Percentiles rank a stretch among this genome's conserved stretches.
Conservation (phyloP, 23 tunicate species). For the Botrylloides violaceus region DNA sequence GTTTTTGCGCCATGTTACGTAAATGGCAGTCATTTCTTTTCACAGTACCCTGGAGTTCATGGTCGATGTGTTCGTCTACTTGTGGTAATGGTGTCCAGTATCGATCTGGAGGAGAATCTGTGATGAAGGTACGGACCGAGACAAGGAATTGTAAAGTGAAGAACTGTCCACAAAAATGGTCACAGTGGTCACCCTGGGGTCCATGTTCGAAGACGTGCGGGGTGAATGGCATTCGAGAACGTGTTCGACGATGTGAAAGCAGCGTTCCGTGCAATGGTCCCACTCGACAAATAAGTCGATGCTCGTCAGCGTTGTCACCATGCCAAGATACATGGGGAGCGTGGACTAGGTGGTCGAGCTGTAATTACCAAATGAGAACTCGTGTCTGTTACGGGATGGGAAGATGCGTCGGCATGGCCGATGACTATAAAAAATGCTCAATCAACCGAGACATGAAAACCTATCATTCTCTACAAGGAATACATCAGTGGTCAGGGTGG, state of each 20-base stretch:
- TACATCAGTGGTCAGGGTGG: conserved; percentile 15
- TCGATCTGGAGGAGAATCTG: conserved; percentile 7
- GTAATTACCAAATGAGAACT: conserved; percentile 7
- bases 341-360: conserved; percentile 17
- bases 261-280: not conserved
- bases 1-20: too few relatives aligned
- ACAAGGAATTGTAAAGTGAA: not conserved
- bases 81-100: conserved; percentile 13
- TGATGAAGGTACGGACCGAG: conserved; percentile 4
- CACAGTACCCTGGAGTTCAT: conserved; percentile 22
- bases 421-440: conserved; percentile 1
- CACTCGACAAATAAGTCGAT: not conserved
- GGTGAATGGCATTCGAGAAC: not conserved
- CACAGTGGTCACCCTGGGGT: conserved; percentile 19
- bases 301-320: not conserved
- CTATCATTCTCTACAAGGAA: not conserved
- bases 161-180: conserved; percentile 2
- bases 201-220: conserved; percentile 22
- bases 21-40: too few relatives aligned
- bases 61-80: conserved; percentile 4
- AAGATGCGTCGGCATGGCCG: not conserved
- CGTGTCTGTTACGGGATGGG: not conserved
- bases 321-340: conserved; percentile 11
- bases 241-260: not conserved
- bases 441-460: not conserved